These are phyloP conservation scores for Laupala kohalensis DNA, from an alignment of 1,140 invertebrate genomes.

Conservation along the genomic window DNA sequence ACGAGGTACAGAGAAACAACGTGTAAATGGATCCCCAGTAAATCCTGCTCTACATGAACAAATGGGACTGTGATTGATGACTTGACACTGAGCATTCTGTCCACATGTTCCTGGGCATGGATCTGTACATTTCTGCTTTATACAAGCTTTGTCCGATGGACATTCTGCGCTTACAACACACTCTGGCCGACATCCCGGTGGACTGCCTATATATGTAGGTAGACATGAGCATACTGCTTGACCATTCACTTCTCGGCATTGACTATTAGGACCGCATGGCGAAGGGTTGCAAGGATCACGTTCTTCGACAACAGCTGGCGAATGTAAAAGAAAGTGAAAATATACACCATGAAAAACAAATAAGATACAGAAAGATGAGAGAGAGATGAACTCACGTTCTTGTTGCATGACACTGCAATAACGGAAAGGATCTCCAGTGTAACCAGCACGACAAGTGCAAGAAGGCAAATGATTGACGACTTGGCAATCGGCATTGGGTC, in stretches of 20 bases:
- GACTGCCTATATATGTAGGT: conserved; percentile 53
- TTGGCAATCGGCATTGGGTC: conserved; percentile 32
- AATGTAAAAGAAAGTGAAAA: conserved; percentile 3
- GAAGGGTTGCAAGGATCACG: conserved; percentile 44
- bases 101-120: conserved; percentile 49
- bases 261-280: conserved; percentile 58
- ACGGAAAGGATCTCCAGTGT: conserved; percentile 34
- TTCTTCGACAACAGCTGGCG: conserved; percentile 5
- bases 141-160: conserved; percentile 41
- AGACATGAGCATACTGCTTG: conserved; percentile 56
- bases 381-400: conserved; percentile 13
- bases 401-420: conserved; percentile 23
- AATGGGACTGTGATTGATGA: conserved; percentile 59
- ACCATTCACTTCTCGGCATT: conserved; percentile 51
- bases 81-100: conserved; percentile 41
- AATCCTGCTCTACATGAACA: conserved; percentile 54
- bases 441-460: conserved; percentile 33
- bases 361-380: conserved; percentile 12
- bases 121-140: conserved; percentile 49
- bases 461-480: conserved; percentile 31
- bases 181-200: conserved; percentile 58
- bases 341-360: conserved; percentile 1
- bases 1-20: conserved; percentile 44
- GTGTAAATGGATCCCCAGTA: conserved; percentile 57
- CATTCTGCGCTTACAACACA: conserved; percentile 56